A percentile compares a stretch with the other conserved stretches of the same genome.
These are phyloP conservation scores for Folsomia candida DNA, from an alignment of 2,888 invertebrate genomes.

Conservation along the genomic window DNA sequence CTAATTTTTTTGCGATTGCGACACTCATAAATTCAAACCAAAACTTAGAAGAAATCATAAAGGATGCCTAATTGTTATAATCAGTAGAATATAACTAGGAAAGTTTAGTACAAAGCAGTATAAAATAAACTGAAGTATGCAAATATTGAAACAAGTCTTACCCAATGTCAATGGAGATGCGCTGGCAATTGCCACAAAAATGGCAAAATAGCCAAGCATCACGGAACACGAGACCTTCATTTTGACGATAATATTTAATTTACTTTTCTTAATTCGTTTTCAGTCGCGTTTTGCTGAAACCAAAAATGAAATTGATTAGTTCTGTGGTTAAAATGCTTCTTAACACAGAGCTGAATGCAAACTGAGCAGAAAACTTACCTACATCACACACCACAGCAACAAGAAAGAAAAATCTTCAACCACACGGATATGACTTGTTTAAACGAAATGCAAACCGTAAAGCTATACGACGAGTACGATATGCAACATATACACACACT, in stretches of 20 bases:
- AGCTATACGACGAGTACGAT: background rate
- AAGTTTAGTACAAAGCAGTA: too few species aligned
- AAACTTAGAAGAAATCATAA: too few species aligned
- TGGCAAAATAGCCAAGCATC: background rate
- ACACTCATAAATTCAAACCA: too few species aligned
- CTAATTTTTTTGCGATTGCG: too few species aligned
- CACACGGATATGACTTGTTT: background rate
- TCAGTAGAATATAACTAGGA: too few species aligned
- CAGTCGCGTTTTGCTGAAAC: background rate
- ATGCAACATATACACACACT: too few species aligned
- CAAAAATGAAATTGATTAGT: slow-evolving; percentile 5
- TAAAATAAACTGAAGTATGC: too few species aligned
- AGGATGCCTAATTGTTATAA: too few species aligned
- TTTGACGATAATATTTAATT: background rate
- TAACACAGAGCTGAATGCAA: background rate
- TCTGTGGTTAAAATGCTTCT: background rate
- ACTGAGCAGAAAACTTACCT: background rate
- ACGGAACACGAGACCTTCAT: background rate
- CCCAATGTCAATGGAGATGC: slow-evolving; percentile 9
- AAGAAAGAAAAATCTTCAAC: background rate
- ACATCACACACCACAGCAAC: background rate
- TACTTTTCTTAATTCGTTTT: background rate
- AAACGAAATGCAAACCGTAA: background rate
- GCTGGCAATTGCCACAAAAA: slow-evolving; percentile 2
- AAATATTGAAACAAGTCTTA: background rate